Conservation (phyloP, 2,113 vertebrate genomes). For the Micromys minutus region DNA sequence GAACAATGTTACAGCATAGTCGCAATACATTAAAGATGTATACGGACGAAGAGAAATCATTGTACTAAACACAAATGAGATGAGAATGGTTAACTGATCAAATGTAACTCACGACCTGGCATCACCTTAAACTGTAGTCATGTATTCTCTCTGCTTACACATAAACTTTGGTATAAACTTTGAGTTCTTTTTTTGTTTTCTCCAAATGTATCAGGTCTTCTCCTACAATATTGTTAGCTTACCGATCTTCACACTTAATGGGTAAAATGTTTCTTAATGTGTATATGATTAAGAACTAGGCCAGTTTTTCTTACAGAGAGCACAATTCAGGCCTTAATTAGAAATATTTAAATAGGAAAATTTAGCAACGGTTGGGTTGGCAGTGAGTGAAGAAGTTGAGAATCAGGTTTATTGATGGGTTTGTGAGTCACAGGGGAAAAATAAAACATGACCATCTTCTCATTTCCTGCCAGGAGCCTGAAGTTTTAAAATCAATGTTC, state of each 20-base stretch:
- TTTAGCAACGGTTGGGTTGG: background rate
- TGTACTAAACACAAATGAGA: background rate
- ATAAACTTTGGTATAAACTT: background rate
- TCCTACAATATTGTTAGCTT: constrained; percentile 33
- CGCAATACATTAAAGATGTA: background rate
- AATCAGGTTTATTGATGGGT: background rate
- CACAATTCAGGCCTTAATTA: background rate
- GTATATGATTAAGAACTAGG: constrained; percentile 40
- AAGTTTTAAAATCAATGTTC: constrained; percentile 67
- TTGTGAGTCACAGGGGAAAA: constrained; percentile 5
- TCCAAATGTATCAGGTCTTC: background rate
- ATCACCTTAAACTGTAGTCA: background rate
- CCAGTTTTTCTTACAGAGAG: constrained; percentile 13
- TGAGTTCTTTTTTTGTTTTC: background rate
- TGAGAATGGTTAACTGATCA: background rate
- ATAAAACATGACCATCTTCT: constrained; percentile 54
- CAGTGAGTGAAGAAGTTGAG: constrained; percentile 54
- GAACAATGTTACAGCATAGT: background rate
- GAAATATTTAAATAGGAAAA: constrained; percentile 54
- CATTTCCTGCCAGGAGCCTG: constrained; percentile 55
- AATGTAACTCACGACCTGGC: background rate
- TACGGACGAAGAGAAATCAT: background rate
- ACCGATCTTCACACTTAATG: constrained; percentile 40
- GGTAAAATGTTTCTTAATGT: constrained; percentile 33
- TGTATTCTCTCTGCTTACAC: background rate